phyloP scores from a whole-genome alignment of 2,888 invertebrate genomes.

The Tetanocera ferruginea region DNA sequence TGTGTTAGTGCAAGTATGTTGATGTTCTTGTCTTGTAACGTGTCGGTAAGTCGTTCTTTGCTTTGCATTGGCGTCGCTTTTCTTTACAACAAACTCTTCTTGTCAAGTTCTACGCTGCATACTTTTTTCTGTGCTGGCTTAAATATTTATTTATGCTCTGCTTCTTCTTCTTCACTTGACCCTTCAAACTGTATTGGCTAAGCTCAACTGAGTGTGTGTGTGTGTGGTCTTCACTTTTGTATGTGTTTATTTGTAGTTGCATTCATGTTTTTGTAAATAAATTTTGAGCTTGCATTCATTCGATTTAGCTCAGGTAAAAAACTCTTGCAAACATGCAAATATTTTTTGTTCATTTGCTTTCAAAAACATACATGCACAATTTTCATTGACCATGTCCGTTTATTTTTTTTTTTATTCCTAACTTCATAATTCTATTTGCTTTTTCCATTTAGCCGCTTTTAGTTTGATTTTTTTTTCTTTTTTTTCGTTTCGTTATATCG shows the following conservation, averaged over 20 bases:
- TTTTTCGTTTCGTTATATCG: not conserved
- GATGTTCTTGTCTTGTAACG: too few relatives aligned
- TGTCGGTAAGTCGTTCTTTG: too few relatives aligned
- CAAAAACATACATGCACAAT: not conserved
- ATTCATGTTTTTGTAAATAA: too few relatives aligned
- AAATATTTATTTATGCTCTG: not conserved
- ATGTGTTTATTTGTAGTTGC: too few relatives aligned
- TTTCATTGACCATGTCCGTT: not conserved
- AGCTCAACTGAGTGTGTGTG: not conserved
- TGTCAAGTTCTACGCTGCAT: too few relatives aligned
- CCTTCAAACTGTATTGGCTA: conserved; percentile 2
- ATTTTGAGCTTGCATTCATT: not conserved
- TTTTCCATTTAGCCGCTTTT: not conserved
- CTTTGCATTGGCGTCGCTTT: too few relatives aligned
- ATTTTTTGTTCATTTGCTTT: not conserved
- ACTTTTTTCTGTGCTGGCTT: not conserved
- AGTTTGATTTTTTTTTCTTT: not conserved
- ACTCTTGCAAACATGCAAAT: not conserved
- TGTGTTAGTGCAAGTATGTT: too few relatives aligned
- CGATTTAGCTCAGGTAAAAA: not conserved
- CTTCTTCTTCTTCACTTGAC: not conserved
- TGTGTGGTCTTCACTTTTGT: not conserved
- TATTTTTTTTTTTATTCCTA: not conserved
- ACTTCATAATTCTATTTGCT: not conserved
- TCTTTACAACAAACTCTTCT: too few relatives aligned